Evolutionary conservation across 2,888 invertebrate species (phyloP), one percentile per base, ranked within the genome.

Genomic region (Protodeltote pygarga): DNA sequence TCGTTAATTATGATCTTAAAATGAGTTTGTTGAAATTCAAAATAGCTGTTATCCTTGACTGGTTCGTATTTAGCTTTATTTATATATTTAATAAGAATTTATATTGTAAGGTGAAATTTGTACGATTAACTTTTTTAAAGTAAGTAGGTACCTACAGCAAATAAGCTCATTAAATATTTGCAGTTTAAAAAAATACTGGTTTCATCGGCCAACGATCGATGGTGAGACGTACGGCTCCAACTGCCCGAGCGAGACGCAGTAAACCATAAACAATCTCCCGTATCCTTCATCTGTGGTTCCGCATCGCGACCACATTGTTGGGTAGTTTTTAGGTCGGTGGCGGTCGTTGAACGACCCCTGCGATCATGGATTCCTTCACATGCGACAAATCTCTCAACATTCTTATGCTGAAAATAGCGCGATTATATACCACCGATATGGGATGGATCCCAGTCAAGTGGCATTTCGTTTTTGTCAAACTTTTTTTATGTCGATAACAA

Each of bases 281-380:
- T 75, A 77, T 77, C 77, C 53, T 71, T 79, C 76, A 76, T 78
- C 77, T 75, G 77, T 54, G 71, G 75, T 82, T 81, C 81, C 81
- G 79, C 81, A 79, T 81, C 79, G 79, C 77, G 62, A 71, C 75
- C 68, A 70, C 68, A 76, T 79, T 79, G 77, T 78, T 75, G 77
- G 71, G 64, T 73, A 75, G 73, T 77, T 79, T 79, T 71, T 69
- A 74, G 77, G 75, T 71, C 73, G 63, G 54, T 50, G n/a, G 55
- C 73, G 75, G 75, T 75, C 73, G 59, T 61, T 71, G 71, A 65
- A 72, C 77, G 77, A 76, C 73, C 74, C 74, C 70, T 53, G 44
- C 70, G 58, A 61, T 62, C 67, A 67, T 54, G 65, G 71, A 81
- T 82, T 80, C 74, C 69, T 75, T 75, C 68, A 64, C 73, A 75